Base-by-base conservation (phyloP, 2,888 invertebrate species). In the Halocaridina rubra region DNA sequence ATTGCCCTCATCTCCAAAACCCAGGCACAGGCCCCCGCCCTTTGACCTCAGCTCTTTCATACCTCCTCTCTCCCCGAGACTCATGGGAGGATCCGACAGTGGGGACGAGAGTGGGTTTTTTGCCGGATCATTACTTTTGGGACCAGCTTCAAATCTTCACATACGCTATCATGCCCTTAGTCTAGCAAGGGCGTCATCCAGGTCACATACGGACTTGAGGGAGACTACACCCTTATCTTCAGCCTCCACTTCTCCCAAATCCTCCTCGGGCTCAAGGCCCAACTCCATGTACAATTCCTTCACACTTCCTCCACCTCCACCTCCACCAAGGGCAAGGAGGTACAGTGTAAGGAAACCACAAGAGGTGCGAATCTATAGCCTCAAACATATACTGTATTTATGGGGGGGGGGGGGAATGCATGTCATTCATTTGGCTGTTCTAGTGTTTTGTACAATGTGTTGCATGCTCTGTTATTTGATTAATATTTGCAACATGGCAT, bases 41-140 rank as follows among this genome's bases (percentile, higher is more conserved):
- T 87, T 87, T 72, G 87, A 87, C 22, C 80, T 87, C n/a, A 74
- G 77, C 53, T 80, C 87, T 5, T 87, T 87, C 74, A 78, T 87
- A 8, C 87, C 87, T 10, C 87, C 85, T 19, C 76, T 85, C n/a
- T 61, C 76, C 0, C 84, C 84, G 27, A 32, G 78, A 1, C 46
- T 67, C 10, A 16, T 64, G 29, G 53, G 24, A 7, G 24, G 3
- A n/a, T n/a, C n/a, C 10, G 75, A 75, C 1, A 30, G 27, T 19
- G 64, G 67, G 8, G 19, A 7, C 19, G 72, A 32, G 4, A 46
- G 24, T 24, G 29, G 46, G 3, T 75, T 75, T 16, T 57, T 64
- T 39, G 19, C 33, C 27, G 69, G 76, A 1, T 29, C 30, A 16
- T 22, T 77, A 30, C 32, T 32, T 13, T 33, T 86, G n/a, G 74